Base-by-base conservation (phyloP, 2,797 vertebrate genomes). In the Rhyacichthys aspro region DNA sequence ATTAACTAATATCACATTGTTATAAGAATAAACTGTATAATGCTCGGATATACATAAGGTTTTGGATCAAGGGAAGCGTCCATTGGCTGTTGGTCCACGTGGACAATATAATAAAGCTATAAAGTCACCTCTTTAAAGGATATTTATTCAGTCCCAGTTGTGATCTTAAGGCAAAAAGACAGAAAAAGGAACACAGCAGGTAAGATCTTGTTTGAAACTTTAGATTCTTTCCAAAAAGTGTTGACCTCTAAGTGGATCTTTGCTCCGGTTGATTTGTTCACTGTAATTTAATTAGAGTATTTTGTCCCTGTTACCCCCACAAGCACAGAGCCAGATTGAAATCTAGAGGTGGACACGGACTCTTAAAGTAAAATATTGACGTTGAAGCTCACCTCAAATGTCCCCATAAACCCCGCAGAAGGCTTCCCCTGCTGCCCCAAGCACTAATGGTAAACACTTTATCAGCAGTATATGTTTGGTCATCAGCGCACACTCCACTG, bases 361-460 rank as follows among this genome's bases (percentile, higher is more conserved):
- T 52, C 67, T 64, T 0, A 8, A 46, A 65, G 55, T 42, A 14
- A n/a, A 34, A 28, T 73, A 72, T 70, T 46, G 56, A 77, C 43
- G 62, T 48, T 59, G 43, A 70, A 61, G 55, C 9, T 54, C 44
- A 58, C 47, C 60, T 8, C 41, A 43, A 45, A 68, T 54, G 58
- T 69, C 67, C 48, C 36, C 50, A 28, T 41, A 60, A 61, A 74
- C 60, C 62, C 58, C 49, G 23, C 59, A 9, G 48, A 15, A 38
- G 65, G 68, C 41, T 75, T 60, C 47, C 37, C 58, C 54, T 54
- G 56, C 56, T 62, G 42, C 75, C 67, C 43, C 67, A 66, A 71
- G 72, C 74, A 50, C 47, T 63, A 49, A 77, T 45, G 59, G 70
- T 79, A 68, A 84, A 76, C 64, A 66, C 66, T 77, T 79, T 62